Conservation (phyloP, 1,140 invertebrate genomes). For the Drosophila nebulosa region DNA sequence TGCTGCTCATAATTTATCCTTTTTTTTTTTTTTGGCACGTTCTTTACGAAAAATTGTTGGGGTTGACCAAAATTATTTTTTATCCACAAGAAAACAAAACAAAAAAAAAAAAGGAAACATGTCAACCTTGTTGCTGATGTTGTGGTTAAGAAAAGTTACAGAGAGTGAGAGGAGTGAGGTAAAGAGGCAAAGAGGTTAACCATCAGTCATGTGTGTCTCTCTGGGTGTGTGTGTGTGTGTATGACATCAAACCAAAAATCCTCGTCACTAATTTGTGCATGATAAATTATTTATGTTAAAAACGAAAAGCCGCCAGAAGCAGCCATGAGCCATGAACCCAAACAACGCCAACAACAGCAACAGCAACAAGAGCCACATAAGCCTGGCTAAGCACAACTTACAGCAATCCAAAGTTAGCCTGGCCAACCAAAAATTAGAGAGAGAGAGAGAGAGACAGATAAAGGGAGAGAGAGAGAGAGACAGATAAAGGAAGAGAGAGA, state of each 20-base stretch:
- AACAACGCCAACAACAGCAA: slow-evolving; percentile 10
- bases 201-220: slow-evolving; percentile 50
- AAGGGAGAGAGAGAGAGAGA: too few relatives aligned
- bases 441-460: too few relatives aligned
- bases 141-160: neutral
- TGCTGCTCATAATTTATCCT: slow-evolving; percentile 42
- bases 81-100: neutral
- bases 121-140: slow-evolving; percentile 36
- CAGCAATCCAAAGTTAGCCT: slow-evolving; percentile 43
- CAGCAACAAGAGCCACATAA: slow-evolving; percentile 30
- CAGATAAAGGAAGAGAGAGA: too few relatives aligned
- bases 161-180: neutral
- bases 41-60: slow-evolving; percentile 62
- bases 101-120: slow-evolving; percentile 48
- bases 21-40: slow-evolving; percentile 42
- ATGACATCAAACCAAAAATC: slow-evolving; percentile 59
- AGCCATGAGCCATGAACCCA: slow-evolving; percentile 3
- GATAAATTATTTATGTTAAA: slow-evolving; percentile 80
- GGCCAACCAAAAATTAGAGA: neutral
- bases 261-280: slow-evolving; percentile 75
- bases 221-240: slow-evolving; percentile 8
- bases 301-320: slow-evolving; percentile 49
- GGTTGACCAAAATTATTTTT: slow-evolving; percentile 69
- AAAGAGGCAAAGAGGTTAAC: neutral
- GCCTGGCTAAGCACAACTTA: slow-evolving; percentile 51